Conservation (phyloP, 2,797 vertebrate genomes). For the Manis javanica region DNA sequence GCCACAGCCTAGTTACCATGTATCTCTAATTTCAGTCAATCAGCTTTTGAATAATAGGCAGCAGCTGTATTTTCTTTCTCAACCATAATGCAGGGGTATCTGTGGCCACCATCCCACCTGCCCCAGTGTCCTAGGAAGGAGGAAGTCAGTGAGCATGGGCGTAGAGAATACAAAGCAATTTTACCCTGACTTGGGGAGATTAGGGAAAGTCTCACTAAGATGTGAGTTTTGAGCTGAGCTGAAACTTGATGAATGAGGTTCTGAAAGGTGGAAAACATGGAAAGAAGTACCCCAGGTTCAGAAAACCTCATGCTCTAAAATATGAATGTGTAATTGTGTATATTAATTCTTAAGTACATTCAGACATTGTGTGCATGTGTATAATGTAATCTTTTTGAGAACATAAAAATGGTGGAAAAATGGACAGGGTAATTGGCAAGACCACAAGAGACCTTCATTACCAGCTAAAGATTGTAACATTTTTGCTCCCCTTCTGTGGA, state of each 20-base stretch:
- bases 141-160: neutral
- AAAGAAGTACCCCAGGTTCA: neutral
- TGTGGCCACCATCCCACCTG: neutral
- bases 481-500: neutral
- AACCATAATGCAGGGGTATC: neutral
- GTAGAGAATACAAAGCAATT: neutral
- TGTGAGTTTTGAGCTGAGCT: neutral
- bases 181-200: neutral
- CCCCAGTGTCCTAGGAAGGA: neutral
- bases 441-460: neutral
- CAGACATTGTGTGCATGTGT: neutral
- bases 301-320: neutral
- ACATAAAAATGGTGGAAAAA: neutral
- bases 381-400: neutral
- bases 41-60: neutral
- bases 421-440: neutral
- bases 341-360: neutral
- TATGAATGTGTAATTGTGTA: neutral
- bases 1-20: neutral
- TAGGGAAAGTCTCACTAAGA: neutral
- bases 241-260: slow-evolving; percentile 1
- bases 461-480: neutral
- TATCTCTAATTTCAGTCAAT: neutral
- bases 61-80: neutral
- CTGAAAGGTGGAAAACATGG: neutral